phyloP scores from a whole-genome alignment of 2,113 vertebrate genomes.

The Tympanuchus pallidicinctus region DNA sequence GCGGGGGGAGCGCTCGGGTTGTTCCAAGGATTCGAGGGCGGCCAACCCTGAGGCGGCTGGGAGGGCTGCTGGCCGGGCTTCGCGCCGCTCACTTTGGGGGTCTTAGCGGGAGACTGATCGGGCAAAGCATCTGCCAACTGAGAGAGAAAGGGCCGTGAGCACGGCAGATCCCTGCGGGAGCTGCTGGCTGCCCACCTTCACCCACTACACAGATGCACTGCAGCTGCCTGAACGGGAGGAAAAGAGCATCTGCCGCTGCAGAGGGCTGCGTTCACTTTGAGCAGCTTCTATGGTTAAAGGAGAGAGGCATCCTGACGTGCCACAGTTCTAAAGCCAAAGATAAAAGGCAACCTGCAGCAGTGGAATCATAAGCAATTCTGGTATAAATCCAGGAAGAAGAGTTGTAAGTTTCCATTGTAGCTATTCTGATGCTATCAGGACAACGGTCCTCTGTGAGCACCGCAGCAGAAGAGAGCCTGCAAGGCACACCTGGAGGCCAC shows the following conservation, averaged over 20 bases:
- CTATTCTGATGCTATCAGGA: not conserved
- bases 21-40: conserved; percentile 78
- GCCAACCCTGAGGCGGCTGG: conserved; percentile 77
- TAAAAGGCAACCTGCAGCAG: not conserved
- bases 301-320: not conserved
- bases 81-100: conserved; percentile 76
- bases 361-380: not conserved
- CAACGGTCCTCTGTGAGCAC: not conserved
- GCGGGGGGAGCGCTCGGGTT: conserved; percentile 77
- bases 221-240: not conserved
- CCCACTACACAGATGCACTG: not conserved
- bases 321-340: not conserved
- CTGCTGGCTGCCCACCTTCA: not conserved
- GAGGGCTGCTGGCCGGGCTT: conserved; percentile 75
- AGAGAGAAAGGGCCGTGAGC: conserved; percentile 54
- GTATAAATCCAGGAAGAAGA: not conserved
- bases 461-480: not conserved
- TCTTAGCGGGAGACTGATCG: conserved; percentile 81
- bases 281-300: not conserved
- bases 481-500: not conserved
- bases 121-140: conserved; percentile 85
- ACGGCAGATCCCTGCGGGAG: rapidly evolving
- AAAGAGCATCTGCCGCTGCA: not conserved
- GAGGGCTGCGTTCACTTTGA: not conserved
- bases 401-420: not conserved